A percentile compares a stretch with the other conserved stretches of the same genome.
These are phyloP conservation scores for Apotomis capreana DNA, from an alignment of 2,888 invertebrate genomes.

Conservation along the genomic window DNA sequence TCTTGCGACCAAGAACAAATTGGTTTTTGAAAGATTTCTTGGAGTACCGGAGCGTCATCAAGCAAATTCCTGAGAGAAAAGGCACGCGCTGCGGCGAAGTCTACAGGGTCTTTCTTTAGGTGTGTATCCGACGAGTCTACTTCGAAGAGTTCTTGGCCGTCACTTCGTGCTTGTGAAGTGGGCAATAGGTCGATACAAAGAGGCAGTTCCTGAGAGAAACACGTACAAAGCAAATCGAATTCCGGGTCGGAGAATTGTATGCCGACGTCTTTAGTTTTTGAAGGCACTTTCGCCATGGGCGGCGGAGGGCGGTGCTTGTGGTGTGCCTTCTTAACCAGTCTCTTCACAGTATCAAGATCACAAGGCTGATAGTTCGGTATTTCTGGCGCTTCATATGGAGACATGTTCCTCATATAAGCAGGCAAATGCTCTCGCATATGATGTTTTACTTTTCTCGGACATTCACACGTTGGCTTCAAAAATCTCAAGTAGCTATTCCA, in stretches of 20 bases:
- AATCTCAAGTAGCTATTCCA: constrained; percentile 66
- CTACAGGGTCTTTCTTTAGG: constrained; percentile 46
- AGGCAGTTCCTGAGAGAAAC: constrained; percentile 62
- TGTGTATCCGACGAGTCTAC: constrained; percentile 51
- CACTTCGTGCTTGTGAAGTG: constrained; percentile 25
- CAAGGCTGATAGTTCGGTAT: constrained; percentile 67
- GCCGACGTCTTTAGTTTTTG: constrained; percentile 57
- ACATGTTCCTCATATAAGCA: constrained; percentile 68
- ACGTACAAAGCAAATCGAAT: constrained; percentile 64
- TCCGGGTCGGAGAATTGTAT: constrained; percentile 65
- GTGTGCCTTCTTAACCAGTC: constrained; percentile 59
- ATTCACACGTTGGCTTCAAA: constrained; percentile 60
- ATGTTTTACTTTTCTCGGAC: constrained; percentile 65
- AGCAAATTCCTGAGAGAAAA: constrained; percentile 58
- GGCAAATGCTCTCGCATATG: constrained; percentile 68
- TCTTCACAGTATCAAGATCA: constrained; percentile 55
- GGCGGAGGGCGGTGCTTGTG: constrained; percentile 47
- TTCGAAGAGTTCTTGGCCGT: constrained; percentile 45
- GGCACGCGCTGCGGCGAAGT: constrained; percentile 61
- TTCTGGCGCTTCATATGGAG: constrained; percentile 57
- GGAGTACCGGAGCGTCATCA: constrained; percentile 56
- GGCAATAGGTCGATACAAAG: constrained; percentile 48
- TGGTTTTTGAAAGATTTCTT: constrained; percentile 64
- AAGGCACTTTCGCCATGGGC: constrained; percentile 44
- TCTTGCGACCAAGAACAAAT: constrained; percentile 17